Evolutionary conservation across 1,140 invertebrate species (phyloP).

Genomic region (Tetranychus cinnabarinus): DNA sequence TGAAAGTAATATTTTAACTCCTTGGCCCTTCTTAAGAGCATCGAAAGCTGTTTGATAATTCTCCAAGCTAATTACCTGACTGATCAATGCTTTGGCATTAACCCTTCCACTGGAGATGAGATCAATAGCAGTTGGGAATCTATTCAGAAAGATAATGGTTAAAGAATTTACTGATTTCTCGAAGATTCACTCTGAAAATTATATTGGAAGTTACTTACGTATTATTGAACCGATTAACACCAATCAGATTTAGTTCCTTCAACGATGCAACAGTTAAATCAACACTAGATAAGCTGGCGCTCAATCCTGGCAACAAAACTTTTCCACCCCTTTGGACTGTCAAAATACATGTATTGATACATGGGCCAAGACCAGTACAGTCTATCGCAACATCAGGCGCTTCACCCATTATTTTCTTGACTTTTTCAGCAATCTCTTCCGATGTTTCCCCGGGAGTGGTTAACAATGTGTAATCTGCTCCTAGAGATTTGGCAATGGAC

Average conservation of each 20-base stretch:
- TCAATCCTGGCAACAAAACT: slow-evolving; percentile 54
- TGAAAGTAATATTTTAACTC: not conserved
- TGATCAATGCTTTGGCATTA: slow-evolving; percentile 64
- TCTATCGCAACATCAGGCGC: slow-evolving; percentile 46
- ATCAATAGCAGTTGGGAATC: slow-evolving; percentile 26
- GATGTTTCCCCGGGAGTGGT: slow-evolving; percentile 25
- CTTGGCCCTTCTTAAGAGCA: not conserved
- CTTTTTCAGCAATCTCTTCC: slow-evolving; percentile 26
- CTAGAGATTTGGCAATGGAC: slow-evolving; percentile 42
- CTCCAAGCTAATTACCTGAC: slow-evolving; percentile 64
- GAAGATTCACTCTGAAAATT: too few species aligned
- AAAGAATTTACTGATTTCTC: not conserved
- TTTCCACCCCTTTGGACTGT: slow-evolving; percentile 33
- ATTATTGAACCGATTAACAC: slow-evolving; percentile 74
- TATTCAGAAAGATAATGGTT: not conserved
- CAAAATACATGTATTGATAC: slow-evolving; percentile 42
- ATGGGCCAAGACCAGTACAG: slow-evolving; percentile 58
- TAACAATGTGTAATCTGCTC: slow-evolving; percentile 44
- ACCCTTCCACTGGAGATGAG: slow-evolving; percentile 32
- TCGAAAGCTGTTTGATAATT: slow-evolving; percentile 67
- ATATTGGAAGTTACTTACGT: slow-evolving; percentile 15
- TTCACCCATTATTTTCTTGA: slow-evolving; percentile 31
- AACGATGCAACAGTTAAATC: slow-evolving; percentile 52
- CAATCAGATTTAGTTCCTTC: slow-evolving; percentile 67
- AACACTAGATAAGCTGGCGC: slow-evolving; percentile 24